Evolutionary conservation across 1,140 invertebrate species (phyloP).

Genomic region (Papilio aristodemus): DNA sequence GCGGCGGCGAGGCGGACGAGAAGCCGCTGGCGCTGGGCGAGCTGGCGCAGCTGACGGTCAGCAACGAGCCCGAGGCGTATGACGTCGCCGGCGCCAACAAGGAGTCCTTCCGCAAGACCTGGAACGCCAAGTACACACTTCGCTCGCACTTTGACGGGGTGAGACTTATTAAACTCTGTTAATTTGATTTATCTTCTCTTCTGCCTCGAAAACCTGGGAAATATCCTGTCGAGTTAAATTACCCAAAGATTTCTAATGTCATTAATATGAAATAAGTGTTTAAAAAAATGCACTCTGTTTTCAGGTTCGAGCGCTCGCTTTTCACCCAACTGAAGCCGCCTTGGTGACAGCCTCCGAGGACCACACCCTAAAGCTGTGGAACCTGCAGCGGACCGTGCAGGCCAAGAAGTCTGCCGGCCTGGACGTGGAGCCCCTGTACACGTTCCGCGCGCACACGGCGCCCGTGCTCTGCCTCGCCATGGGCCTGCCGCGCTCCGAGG

Average conservation of each 20-base stretch:
- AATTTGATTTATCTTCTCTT: background rate
- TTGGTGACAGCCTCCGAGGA: slow-evolving; percentile 99
- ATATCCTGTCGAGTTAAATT: background rate
- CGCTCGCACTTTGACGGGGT: slow-evolving; percentile 98
- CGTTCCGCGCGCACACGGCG: slow-evolving; percentile 96
- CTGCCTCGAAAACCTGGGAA: too few relatives aligned
- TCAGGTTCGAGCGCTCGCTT: slow-evolving; percentile 93
- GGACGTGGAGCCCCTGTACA: slow-evolving; percentile 99
- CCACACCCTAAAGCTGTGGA: slow-evolving; percentile 99
- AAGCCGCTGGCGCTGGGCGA: slow-evolving; percentile 94
- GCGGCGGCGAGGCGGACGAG: slow-evolving; percentile 88
- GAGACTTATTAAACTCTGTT: slow-evolving; percentile 25
- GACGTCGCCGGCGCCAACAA: slow-evolving; percentile 92
- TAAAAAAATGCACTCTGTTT: background rate
- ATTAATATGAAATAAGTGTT: background rate
- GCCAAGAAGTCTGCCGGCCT: slow-evolving; percentile 98
- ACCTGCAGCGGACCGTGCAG: slow-evolving; percentile 97
- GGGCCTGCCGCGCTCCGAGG: slow-evolving; percentile 94
- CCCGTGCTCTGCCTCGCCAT: slow-evolving; percentile 97
- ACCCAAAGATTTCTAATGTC: slow-evolving; percentile 51
- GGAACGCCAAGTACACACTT: slow-evolving; percentile 98
- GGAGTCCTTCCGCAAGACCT: slow-evolving; percentile 97
- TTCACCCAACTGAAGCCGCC: slow-evolving; percentile 98
- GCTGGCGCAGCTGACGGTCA: slow-evolving; percentile 96
- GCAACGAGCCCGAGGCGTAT: slow-evolving; percentile 97